Conservation (phyloP, 2,797 vertebrate genomes). For the Eospalax fontanierii region DNA sequence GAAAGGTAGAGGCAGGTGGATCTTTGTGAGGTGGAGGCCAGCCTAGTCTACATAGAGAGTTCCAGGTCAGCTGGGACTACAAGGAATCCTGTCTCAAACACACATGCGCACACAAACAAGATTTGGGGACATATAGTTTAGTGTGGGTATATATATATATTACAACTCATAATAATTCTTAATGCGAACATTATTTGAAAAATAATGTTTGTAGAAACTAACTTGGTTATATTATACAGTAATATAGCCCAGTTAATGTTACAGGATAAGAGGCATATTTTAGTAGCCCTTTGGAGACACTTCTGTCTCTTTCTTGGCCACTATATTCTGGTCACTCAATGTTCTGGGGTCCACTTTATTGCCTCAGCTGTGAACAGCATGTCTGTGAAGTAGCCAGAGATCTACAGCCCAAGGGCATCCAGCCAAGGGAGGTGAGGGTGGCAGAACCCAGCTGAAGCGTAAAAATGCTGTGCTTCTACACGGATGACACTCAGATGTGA, state of each 20-base stretch:
- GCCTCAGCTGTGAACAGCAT: not conserved
- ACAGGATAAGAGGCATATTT: slow-evolving; percentile 22
- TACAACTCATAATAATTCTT: not conserved
- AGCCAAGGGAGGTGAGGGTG: not conserved
- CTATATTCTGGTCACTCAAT: not conserved
- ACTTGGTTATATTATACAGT: not conserved
- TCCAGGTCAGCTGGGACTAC: too few relatives aligned
- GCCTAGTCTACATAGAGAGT: too few relatives aligned
- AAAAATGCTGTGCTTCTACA: not conserved
- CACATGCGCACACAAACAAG: too few relatives aligned
- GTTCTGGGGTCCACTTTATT: not conserved
- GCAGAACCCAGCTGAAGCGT: not conserved
- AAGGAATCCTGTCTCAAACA: too few relatives aligned
- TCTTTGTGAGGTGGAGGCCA: too few relatives aligned
- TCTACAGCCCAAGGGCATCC: not conserved
- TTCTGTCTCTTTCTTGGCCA: not conserved
- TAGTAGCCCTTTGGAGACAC: not conserved
- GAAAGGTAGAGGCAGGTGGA: too few relatives aligned
- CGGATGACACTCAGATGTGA: not conserved
- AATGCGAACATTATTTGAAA: slow-evolving; percentile 32
- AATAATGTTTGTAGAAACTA: not conserved
- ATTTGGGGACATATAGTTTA: not conserved
- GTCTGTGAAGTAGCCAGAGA: not conserved
- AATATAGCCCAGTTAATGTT: not conserved
- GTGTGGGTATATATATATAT: too few relatives aligned